Conservation (phyloP, 2,888 invertebrate genomes). For the Pantelozetes paolii region DNA sequence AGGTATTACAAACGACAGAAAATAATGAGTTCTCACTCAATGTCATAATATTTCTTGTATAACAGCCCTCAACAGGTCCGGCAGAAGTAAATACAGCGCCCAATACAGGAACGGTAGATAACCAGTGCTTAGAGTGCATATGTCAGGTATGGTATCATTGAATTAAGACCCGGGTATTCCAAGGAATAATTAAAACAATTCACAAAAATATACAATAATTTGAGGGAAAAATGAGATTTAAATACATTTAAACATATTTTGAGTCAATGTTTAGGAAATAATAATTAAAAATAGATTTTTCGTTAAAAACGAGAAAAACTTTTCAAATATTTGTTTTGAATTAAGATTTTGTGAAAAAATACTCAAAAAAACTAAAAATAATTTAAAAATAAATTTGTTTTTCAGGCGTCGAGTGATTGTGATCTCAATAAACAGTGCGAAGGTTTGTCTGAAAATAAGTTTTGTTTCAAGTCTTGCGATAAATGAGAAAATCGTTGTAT, state of each 20-base stretch:
- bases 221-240: too few species aligned
- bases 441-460: neutral
- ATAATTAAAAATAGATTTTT: too few species aligned
- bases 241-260: too few species aligned
- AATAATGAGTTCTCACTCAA: too few species aligned
- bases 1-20: too few species aligned
- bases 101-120: slow-evolving; percentile 10
- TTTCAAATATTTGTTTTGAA: too few species aligned
- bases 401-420: slow-evolving; percentile 51
- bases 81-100: neutral
- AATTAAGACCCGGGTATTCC: too few species aligned
- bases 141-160: slow-evolving; percentile 51
- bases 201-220: too few species aligned
- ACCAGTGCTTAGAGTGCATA: slow-evolving; percentile 45
- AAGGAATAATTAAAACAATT: too few species aligned
- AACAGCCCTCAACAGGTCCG: neutral
- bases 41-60: neutral
- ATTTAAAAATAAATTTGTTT: neutral
- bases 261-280: too few species aligned
- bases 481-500: neutral
- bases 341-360: neutral
- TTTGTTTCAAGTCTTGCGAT: neutral
- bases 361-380: neutral
- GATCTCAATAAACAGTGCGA: slow-evolving; percentile 59
- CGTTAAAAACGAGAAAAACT: too few species aligned